Conservation (phyloP, 2,113 vertebrate genomes). For the human region DNA sequence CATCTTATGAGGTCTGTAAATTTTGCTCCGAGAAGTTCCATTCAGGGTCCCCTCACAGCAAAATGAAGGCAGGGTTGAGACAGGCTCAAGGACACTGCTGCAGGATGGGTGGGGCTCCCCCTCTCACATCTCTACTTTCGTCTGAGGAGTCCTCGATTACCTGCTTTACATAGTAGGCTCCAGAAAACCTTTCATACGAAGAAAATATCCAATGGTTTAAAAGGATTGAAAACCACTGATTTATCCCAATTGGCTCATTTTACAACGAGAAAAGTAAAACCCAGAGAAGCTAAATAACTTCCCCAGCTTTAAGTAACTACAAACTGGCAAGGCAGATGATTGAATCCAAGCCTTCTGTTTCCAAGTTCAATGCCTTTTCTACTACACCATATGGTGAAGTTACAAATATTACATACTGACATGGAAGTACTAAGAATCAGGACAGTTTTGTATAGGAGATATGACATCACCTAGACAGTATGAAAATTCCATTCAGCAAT, state of each 20-base stretch:
- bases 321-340: neutral
- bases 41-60: neutral
- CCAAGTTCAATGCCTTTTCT: neutral
- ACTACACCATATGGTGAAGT: neutral
- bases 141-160: neutral
- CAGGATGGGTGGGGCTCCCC: fast-evolving
- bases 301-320: neutral
- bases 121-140: neutral
- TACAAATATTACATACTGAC: neutral
- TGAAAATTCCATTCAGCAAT: neutral
- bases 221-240: neutral
- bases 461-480: neutral
- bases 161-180: neutral
- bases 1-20: neutral
- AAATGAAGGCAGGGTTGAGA: neutral
- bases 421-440: neutral
- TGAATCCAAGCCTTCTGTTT: neutral
- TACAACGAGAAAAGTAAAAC: neutral
- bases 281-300: neutral
- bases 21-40: neutral
- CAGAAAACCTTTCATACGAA: neutral
- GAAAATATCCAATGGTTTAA: neutral
- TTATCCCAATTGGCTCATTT: neutral
- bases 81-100: neutral
- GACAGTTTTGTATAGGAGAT: no score